Base-by-base conservation (phyloP, 2,797 vertebrate genomes). In the Chloroceryle inda region DNA sequence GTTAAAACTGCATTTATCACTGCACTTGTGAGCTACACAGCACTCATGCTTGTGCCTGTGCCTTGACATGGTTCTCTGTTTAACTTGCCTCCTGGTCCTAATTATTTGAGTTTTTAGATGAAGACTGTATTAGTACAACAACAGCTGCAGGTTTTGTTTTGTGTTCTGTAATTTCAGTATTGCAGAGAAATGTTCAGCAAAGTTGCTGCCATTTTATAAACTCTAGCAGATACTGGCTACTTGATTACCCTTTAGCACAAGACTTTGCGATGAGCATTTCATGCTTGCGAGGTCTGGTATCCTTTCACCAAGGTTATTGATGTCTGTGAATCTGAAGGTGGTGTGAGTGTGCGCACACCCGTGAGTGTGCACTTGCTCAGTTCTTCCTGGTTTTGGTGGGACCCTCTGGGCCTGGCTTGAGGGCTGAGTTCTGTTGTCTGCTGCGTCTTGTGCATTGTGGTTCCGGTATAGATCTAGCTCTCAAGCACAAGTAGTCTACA, bases 281-380 rank as follows among this genome's bases (percentile, higher is more conserved):
- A 19, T 71, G 20, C 16, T 72, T 53, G 9, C 27, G 53, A 40
- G 8, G 42, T 19, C 18, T 19, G 22, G 9, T 47, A 31, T 12
- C 40, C 73, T 77, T 52, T 61, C 27, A 6, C 37, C 49, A n/a
- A 62, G 21, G 6, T 89, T 77, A 17, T 37, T 80, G 40, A 24
- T 74, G 7, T 10, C 42, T 61, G 20, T 69, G 31, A 44, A 17
- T 69, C 45, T 55, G 45, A 18, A 42, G 13, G 1, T 50, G 49
- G 4, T 18, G 9, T 0, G 16, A 20, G 11, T 24, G 42, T 5
- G 5, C 45, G 16, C 20, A 5, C 9, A 2, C 3, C 3, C 77
- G 40, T 9, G 5, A 44, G 9, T 13, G 33, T 56, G 40, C 45
- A 15, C 2, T 0, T 0, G 0, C 40, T 58, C 35, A 42, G 22